Conservation (phyloP, 2,113 vertebrate genomes). For the Lasiurus borealis region DNA sequence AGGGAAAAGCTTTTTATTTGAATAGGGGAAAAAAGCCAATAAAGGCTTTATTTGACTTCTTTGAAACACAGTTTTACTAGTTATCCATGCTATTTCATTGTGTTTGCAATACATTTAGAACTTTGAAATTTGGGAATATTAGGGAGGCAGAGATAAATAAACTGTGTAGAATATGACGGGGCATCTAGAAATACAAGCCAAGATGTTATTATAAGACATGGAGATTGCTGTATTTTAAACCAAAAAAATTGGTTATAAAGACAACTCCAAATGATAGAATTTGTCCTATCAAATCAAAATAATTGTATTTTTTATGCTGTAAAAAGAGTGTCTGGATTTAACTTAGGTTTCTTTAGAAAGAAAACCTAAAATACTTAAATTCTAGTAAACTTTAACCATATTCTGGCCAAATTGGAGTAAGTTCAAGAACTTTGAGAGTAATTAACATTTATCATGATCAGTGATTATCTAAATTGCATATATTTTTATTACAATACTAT, state of each 20-base stretch:
- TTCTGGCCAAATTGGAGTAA: constrained; percentile 21
- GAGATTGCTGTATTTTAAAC: constrained; percentile 28
- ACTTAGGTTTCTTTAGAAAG: not conserved
- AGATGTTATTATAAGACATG: not conserved
- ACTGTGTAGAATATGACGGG: not conserved
- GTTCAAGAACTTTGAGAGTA: constrained; percentile 15
- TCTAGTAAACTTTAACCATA: not conserved
- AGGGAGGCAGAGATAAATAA: not conserved
- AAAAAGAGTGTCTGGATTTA: constrained; percentile 5
- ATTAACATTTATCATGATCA: constrained; percentile 62
- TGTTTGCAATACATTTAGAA: not conserved
- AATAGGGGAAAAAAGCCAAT: not conserved
- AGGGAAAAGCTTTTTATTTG: constrained; percentile 40
- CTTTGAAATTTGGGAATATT: not conserved
- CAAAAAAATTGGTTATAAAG: not conserved
- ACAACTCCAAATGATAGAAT: not conserved
- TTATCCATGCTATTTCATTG: constrained; percentile 15
- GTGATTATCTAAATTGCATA: constrained; percentile 69
- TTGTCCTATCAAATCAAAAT: constrained; percentile 34
- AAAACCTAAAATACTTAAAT: constrained; percentile 15
- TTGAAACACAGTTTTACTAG: not conserved
- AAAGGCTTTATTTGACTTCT: not conserved
- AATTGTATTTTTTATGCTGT: not conserved
- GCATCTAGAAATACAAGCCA: constrained; percentile 8
- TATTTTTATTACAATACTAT: constrained; percentile 59